Percentiles rank a stretch among this genome's conserved stretches.
These are phyloP conservation scores for Neotoma lepida DNA, from an alignment of 2,113 vertebrate species.

Conservation along the genomic window DNA sequence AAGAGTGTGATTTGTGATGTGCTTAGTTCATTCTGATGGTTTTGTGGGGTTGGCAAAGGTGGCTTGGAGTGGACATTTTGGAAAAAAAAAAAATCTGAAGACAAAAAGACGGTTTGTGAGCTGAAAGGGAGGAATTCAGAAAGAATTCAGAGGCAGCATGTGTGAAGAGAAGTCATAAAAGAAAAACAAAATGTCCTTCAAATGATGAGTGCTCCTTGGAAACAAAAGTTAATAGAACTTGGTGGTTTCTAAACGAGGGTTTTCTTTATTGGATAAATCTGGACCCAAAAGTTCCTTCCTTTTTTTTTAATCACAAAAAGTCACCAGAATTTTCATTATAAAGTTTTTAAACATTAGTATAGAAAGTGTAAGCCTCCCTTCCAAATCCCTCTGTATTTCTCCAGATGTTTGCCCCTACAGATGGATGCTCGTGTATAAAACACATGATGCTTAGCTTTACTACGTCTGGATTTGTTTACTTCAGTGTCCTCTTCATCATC, in stretches of 20 bases:
- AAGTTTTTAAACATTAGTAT: constrained; percentile 15
- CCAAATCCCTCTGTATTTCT: not conserved
- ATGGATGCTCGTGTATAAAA: not conserved
- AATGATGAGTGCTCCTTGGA: not conserved
- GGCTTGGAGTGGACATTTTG: constrained; percentile 29
- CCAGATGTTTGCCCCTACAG: not conserved
- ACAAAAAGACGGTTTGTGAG: constrained; percentile 1
- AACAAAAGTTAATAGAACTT: not conserved
- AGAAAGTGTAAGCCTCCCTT: not conserved
- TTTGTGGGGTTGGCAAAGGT: constrained; percentile 50
- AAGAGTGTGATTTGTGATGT: constrained; percentile 22
- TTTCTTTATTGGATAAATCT: constrained; percentile 28
- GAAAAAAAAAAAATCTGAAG: constrained; percentile 41
- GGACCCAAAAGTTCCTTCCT: not conserved
- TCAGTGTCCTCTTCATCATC: not conserved
- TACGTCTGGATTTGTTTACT: not conserved
- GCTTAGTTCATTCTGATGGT: not conserved
- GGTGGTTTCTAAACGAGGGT: not conserved
- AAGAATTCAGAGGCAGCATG: constrained; percentile 42
- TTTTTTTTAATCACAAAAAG: not conserved
- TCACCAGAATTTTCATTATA: constrained; percentile 13
- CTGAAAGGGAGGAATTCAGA: not conserved
- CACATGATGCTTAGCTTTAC: not conserved
- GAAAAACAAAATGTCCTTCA: not conserved
- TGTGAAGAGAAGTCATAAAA: constrained; percentile 7